phyloP scores from a whole-genome alignment of 2,797 vertebrate genomes.

The Setipinna tenuifilis region DNA sequence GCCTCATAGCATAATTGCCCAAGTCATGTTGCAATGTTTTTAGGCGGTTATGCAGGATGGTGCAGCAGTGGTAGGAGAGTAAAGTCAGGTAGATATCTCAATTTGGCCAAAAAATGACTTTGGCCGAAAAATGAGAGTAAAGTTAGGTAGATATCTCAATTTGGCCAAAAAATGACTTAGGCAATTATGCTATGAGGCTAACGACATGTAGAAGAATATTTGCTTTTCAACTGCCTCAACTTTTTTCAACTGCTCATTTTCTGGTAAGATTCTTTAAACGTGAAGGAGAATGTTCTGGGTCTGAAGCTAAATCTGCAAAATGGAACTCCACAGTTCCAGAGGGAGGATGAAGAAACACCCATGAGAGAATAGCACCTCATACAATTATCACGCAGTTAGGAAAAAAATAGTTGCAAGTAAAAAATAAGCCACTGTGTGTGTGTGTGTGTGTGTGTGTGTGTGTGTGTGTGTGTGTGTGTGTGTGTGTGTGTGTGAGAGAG shows the following conservation, averaged over 20 bases:
- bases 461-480: constrained; percentile 22
- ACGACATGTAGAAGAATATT: not conserved
- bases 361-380: not conserved
- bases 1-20: too few relatives aligned
- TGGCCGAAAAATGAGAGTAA: too few relatives aligned
- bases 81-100: too few relatives aligned
- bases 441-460: not conserved
- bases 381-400: not conserved
- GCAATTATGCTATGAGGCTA: too few relatives aligned
- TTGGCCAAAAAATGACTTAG: too few relatives aligned
- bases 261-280: not conserved
- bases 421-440: not conserved
- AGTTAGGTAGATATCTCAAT: too few relatives aligned
- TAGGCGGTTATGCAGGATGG: too few relatives aligned
- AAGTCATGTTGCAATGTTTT: too few relatives aligned
- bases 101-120: too few relatives aligned
- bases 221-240: too few relatives aligned
- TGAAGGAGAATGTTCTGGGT: not conserved
- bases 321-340: not conserved
- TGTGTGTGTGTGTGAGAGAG: not conserved
- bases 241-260: not conserved
- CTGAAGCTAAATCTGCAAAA: not conserved
- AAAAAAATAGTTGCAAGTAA: not conserved
- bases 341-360: not conserved
- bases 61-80: too few relatives aligned